Base-by-base conservation (phyloP, 2,113 vertebrate genomes). In the Polypterus senegalus region DNA sequence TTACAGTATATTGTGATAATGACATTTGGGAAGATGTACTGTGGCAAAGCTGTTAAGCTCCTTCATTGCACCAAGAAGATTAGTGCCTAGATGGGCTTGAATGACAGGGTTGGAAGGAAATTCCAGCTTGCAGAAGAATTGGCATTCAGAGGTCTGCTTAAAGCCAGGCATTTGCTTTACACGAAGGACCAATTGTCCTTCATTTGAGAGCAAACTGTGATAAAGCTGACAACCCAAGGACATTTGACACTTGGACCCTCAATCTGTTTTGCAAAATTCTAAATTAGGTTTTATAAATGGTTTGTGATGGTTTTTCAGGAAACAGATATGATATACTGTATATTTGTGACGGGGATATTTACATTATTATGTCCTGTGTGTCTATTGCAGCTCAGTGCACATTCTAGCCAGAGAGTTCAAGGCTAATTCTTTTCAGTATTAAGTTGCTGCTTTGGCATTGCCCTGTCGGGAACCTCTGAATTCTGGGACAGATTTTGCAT, bases 31-130 rank as follows among this genome's bases (percentile, higher is more conserved):
- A 70, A 76, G 77, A 76, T 78, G 80, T 82, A 74, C 71, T 65
- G 76, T 79, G 75, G 79, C 80, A 83, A 84, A 83, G 81, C 77
- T 71, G 77, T 79, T 82, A 84, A 86, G 82, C 83, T 80, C 77
- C 77, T 81, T 76, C 75, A 79, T 81, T 68, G 75, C 76, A 77
- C 75, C 77, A 77, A 79, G 80, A 80, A 82, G 81, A 85, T 84
- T 81, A 83, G 80, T 70, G 76, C 66, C 70, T 69, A 83, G 83
- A 85, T 85, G 67, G 79, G 69, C 76, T 75, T 81, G 80, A 79
- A 79, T 78, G 82, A 83, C 78, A 77, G 80, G 55, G 81, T 81
- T 83, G 82, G 79, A 83, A 78, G 27, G 76, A 57, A 61, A 65
- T 60, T 65, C 54, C 49, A 73, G 60, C 46, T 74, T 70, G 76